Base-by-base conservation (phyloP, 2,113 vertebrate species). In the Malurus melanocephalus region DNA sequence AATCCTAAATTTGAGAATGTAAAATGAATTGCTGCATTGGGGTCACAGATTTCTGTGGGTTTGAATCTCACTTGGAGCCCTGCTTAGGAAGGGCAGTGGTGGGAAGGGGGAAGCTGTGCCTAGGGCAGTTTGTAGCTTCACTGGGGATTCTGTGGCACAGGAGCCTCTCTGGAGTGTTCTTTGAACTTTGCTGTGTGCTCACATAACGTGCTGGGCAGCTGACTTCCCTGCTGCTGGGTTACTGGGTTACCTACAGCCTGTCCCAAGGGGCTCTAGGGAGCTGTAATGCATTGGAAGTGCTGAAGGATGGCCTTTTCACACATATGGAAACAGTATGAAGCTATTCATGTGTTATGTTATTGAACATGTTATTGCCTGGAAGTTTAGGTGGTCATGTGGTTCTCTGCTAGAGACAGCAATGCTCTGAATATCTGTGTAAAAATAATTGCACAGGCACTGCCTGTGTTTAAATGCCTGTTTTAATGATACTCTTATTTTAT, bases 201-300 rank as follows among this genome's bases (percentile, higher is more conserved):
- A 0, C 26, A 3, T 7, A 45, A 12, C 7, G 38, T 46, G 19
- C 7, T 0, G 13, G 33, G 60, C 73, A 51, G 65, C 84, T 65
- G 80, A 21, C 32, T 67, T 35, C 35, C 45, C 33, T 55, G 16
- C 53, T 64, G 62, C 76, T 13, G 8, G 15, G 14, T 80, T n/a
- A 6, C n/a, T 6, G 2, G 30, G 61, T 42, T 19, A 7, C 0
- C 35, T 19, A 7, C 0, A 28, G 64, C 86, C 51, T 38, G 82
- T 87, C 83, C 68, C 48, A 26, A 16, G 64, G 52, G 42, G 64
- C 64, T 79, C 35, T 38, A 61, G 51, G 8, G 64, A 83, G 65
- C 80, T 49, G 28, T 2, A 16, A 5, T 28, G 10, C 33, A 73
- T 46, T 72, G 68, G 43, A 26, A 32, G 6, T 3, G 14, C 65